Evolutionary conservation across 37 sponge, comb jelly and placozoan genomes (phyloP), one percentile per base, ranked within the genome.

Genomic region (Spongia lamella): DNA sequence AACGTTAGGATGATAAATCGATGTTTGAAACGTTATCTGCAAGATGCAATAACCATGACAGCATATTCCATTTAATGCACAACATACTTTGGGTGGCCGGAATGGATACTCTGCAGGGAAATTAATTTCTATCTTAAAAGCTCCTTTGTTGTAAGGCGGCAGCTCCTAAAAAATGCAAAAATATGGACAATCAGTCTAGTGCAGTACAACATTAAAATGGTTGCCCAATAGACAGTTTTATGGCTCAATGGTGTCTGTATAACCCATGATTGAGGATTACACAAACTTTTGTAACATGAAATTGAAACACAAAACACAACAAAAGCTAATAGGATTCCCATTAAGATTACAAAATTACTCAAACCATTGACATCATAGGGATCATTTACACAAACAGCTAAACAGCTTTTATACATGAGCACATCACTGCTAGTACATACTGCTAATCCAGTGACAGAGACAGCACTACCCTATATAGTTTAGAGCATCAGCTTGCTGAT

Each of bases 71-170:
- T 26, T 11, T 24, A 61, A 61, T 26, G 3, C 62, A 61, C 7
- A 5, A 43, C 47, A 43, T 9, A 94, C 81, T 76, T 90, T 92
- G 5, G 99, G 99, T 17, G 99, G 99, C 58, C 90, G 92, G 85
- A 98, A 98, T 0, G 99, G 99, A 52, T 98, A 98, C 39, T 98
- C 99, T 59, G 99, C 96, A 21, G 96, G 91, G 33, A 90, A 98
- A 38, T 33, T 67, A 20, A 98, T 90, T 31, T 98, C 91, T 24
- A 98, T 93, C 38, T 64, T 80, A 53, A 98, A 98, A 0, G 93
- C 89, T 38, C 99, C 99, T 17, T 88, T 66, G 52, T 93, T 93
- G 71, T 82, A 98, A 7, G 99, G 99, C 17, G 62, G 31, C 14
- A 67, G 24, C 15, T 85, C 68, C 94, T 93, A 37, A 16, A 54